phyloP scores from a whole-genome alignment of 1,140 invertebrate species.

The Lordiphosa collinella region DNA sequence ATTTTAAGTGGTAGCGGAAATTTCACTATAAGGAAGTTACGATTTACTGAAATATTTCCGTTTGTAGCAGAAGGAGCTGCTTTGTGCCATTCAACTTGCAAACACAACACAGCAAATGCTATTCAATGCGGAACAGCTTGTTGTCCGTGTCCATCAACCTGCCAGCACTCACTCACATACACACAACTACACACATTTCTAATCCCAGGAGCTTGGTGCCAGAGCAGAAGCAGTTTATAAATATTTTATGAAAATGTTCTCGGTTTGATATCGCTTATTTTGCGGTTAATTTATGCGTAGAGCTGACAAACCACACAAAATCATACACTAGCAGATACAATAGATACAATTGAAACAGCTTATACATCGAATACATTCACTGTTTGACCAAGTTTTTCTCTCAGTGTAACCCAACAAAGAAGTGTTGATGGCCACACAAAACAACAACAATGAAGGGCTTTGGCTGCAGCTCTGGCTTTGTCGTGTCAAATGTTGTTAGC shows the following conservation, averaged over 20 bases:
- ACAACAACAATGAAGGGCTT: conserved; percentile 26
- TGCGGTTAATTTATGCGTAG: conserved; percentile 65
- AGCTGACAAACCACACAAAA: not conserved
- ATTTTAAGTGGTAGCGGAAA: conserved; percentile 74
- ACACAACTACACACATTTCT: not conserved
- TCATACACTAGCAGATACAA: conserved; percentile 20
- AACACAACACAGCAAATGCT: not conserved
- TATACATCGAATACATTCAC: too few relatives aligned
- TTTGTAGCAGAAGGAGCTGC: not conserved
- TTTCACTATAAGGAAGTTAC: conserved; percentile 66
- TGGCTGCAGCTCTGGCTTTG: not conserved
- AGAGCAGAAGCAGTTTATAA: conserved; percentile 41
- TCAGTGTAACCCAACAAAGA: conserved; percentile 22
- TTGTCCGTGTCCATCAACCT: not conserved
- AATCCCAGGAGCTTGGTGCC: not conserved
- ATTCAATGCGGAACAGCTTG: not conserved
- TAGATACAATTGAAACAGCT: too few relatives aligned
- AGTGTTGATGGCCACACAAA: conserved; percentile 29
- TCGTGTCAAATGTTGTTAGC: conserved; percentile 64
- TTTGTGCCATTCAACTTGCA: conserved; percentile 5
- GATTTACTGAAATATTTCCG: conserved; percentile 76
- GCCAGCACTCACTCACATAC: not conserved
- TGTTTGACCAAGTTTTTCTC: not conserved
- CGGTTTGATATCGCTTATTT: conserved; percentile 51
- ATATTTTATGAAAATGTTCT: conserved; percentile 51